phyloP scores from a whole-genome alignment of 2,888 invertebrate species.

The Chrysodeixis includens region DNA sequence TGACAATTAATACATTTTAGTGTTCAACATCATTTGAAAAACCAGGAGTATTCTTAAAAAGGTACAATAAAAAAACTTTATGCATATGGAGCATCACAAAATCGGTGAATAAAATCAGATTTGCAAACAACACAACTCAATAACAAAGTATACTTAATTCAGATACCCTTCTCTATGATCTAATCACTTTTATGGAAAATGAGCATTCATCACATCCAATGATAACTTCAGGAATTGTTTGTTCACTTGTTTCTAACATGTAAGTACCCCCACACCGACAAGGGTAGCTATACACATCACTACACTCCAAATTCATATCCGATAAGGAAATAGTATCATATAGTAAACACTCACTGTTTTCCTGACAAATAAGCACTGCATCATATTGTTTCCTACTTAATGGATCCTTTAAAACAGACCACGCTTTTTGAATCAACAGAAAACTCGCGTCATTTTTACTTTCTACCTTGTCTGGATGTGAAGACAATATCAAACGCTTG shows the following conservation, averaged over 20 bases:
- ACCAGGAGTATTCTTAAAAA: too few species aligned
- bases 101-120: too few species aligned
- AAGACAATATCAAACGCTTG: slow-evolving; percentile 86
- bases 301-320: slow-evolving; percentile 82
- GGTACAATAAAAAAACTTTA: too few species aligned
- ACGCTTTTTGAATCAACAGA: slow-evolving; percentile 91
- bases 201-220: slow-evolving; percentile 93
- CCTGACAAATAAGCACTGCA: slow-evolving; percentile 88
- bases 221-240: slow-evolving; percentile 69
- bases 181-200: slow-evolving; percentile 90
- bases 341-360: slow-evolving; percentile 89
- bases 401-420: slow-evolving; percentile 91
- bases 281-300: slow-evolving; percentile 83
- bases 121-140: neutral
- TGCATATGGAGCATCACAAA: too few species aligned
- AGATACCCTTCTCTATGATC: slow-evolving; percentile 41
- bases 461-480: slow-evolving; percentile 90
- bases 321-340: slow-evolving; percentile 88
- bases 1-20: too few species aligned
- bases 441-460: slow-evolving; percentile 69
- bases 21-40: too few species aligned
- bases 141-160: too few species aligned
- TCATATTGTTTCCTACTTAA: slow-evolving; percentile 91
- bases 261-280: slow-evolving; percentile 93
- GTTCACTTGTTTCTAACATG: slow-evolving; percentile 72